Conservation (phyloP, 1,140 invertebrate genomes). For the Muscidifurax raptorellus region DNA sequence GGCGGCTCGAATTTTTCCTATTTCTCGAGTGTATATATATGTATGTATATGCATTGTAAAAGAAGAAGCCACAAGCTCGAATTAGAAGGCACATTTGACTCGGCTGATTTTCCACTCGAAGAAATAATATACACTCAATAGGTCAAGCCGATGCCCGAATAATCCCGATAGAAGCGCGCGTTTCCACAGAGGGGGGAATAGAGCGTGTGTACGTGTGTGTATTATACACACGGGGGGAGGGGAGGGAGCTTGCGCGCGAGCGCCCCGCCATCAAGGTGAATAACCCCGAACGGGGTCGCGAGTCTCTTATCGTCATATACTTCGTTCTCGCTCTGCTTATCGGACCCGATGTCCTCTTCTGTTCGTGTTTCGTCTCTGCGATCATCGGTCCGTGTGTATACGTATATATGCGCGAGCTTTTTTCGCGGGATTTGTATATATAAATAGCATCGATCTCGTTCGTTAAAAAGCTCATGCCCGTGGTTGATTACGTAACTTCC, state of each 20-base stretch:
- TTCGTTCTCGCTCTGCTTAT: constrained; percentile 65
- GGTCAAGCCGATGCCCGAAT: constrained; percentile 43
- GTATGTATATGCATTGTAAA: too few species aligned
- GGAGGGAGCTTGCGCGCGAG: constrained; percentile 14
- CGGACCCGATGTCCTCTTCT: constrained; percentile 56
- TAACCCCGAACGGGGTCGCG: constrained; percentile 72
- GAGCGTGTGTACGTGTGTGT: not conserved
- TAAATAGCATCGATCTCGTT: not conserved
- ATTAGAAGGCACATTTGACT: not conserved
- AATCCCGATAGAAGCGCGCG: constrained; percentile 32
- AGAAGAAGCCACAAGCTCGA: too few species aligned
- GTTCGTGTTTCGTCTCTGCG: constrained; percentile 38
- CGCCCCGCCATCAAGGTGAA: constrained; percentile 66
- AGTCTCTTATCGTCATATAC: constrained; percentile 64
- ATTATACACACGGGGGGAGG: too few species aligned
- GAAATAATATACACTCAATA: constrained; percentile 8
- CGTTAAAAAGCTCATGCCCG: not conserved
- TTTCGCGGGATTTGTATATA: not conserved
- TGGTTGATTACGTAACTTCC: not conserved
- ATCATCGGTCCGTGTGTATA: not conserved
- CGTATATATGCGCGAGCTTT: not conserved
- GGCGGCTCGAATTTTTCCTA: not conserved
- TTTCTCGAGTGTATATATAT: not conserved
- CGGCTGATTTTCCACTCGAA: not conserved
- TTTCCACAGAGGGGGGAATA: not conserved